Conservation (phyloP, 2,797 vertebrate species). For the Brachyalestes nurse region DNA sequence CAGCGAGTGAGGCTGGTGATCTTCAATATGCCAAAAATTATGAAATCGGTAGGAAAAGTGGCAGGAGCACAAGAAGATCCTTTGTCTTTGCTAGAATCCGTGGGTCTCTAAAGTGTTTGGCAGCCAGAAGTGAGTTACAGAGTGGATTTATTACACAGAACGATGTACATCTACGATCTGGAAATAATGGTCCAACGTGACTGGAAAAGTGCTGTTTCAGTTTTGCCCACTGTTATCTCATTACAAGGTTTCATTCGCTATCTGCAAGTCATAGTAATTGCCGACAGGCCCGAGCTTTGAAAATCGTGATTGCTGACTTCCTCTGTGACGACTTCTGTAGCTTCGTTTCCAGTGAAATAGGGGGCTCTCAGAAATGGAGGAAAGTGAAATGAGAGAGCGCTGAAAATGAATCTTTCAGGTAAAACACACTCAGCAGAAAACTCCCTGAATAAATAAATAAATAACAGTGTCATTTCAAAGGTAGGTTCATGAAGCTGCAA, state of each 20-base stretch:
- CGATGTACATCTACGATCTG: background rate
- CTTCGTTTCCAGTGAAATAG: background rate
- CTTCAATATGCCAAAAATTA: background rate
- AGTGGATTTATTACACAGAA: background rate
- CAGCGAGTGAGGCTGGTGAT: background rate
- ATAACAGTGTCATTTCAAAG: background rate
- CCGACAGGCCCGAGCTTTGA: background rate
- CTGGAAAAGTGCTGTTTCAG: conserved; percentile 10
- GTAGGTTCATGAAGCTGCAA: background rate
- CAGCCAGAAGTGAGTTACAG: background rate
- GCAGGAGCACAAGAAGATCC: background rate
- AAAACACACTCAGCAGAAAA: background rate
- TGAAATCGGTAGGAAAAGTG: background rate
- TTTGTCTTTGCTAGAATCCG: background rate
- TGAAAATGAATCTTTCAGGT: background rate
- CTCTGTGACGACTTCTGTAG: background rate
- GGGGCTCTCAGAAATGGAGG: background rate
- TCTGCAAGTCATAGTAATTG: conserved; percentile 11
- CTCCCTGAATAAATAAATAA: background rate
- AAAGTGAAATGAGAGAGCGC: background rate
- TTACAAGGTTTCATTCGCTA: conserved; percentile 2
- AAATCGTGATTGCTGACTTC: conserved; percentile 4
- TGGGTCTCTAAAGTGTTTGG: background rate
- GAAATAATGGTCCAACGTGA: conserved; percentile 10
- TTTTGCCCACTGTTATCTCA: conserved; percentile 7